Evolutionary conservation across 2,113 vertebrate species (phyloP).

Genomic region (Triplophysa siluroides): DNA sequence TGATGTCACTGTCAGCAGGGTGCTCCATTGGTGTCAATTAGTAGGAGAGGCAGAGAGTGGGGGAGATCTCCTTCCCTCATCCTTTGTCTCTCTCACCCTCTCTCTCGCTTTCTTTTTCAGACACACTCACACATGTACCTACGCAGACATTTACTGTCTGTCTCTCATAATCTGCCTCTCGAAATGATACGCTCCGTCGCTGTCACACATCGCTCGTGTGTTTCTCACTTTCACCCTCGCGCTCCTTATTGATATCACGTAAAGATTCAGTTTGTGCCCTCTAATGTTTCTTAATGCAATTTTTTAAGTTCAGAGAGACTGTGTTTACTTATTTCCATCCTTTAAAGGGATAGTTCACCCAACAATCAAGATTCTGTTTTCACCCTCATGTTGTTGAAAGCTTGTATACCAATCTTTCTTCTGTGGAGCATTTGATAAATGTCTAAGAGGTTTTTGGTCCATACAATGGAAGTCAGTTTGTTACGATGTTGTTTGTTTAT

Average conservation of each 20-base stretch:
- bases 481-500: no score
- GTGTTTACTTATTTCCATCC: neutral
- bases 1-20: slow-evolving; percentile 58
- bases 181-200: slow-evolving; percentile 21
- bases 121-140: slow-evolving; percentile 27
- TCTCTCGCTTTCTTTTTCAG: slow-evolving; percentile 11
- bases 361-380: no score
- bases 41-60: slow-evolving; percentile 48
- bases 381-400: no score
- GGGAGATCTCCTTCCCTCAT: slow-evolving; percentile 44
- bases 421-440: no score
- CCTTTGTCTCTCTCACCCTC: slow-evolving; percentile 19
- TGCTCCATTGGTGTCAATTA: slow-evolving; percentile 57
- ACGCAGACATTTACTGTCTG: slow-evolving; percentile 10
- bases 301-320: neutral
- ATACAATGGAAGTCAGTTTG: no score
- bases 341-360: no score
- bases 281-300: neutral
- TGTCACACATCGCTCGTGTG: slow-evolving; percentile 18
- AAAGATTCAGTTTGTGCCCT: neutral
- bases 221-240: neutral
- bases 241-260: slow-evolving; percentile 11
- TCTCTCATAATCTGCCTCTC: slow-evolving; percentile 14
- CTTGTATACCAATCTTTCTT: no score
- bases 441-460: no score